A percentile compares a stretch with the other conserved stretches of the same genome.
Conservation (phyloP, 2,888 invertebrate genomes). For the Micropterix aruncella region DNA sequence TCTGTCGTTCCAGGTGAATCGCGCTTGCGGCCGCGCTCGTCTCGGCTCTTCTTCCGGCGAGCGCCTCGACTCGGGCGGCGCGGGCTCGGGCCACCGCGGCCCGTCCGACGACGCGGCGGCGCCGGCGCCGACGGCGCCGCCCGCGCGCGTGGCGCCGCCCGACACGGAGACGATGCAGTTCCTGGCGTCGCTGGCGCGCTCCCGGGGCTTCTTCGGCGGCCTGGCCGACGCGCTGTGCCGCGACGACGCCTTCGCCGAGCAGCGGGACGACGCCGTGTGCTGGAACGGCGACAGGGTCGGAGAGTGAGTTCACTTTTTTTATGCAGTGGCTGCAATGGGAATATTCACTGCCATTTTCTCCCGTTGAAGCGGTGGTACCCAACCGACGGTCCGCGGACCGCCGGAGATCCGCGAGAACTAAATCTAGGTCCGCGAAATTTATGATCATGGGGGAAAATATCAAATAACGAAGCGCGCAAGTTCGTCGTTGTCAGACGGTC, state of each 20-base stretch:
- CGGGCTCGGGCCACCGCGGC: slow-evolving; percentile 14
- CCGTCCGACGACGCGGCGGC: slow-evolving; percentile 16
- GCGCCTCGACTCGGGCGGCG: slow-evolving; percentile 6
- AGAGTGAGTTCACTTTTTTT: slow-evolving; percentile 44
- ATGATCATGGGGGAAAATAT: no score
- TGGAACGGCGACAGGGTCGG: slow-evolving; percentile 72
- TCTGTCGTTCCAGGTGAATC: slow-evolving; percentile 44
- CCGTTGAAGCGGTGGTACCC: not conserved
- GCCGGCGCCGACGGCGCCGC: slow-evolving; percentile 19
- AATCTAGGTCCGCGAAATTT: no score
- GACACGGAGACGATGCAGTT: slow-evolving; percentile 50
- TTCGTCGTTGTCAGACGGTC: no score
- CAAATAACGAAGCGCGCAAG: no score
- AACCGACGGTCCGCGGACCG: not conserved
- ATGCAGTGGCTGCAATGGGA: not conserved
- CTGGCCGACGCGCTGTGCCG: slow-evolving; percentile 70
- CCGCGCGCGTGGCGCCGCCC: slow-evolving; percentile 38
- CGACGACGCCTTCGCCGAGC: slow-evolving; percentile 52
- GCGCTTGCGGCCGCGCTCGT: slow-evolving; percentile 27
- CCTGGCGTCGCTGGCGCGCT: slow-evolving; percentile 49
- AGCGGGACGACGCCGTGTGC: slow-evolving; percentile 52
- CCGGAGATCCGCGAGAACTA: no score
- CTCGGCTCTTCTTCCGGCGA: slow-evolving; percentile 10
- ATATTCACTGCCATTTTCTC: not conserved
- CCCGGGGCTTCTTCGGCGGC: slow-evolving; percentile 71